Evolutionary conservation across 2,797 vertebrate genomes (phyloP).

Genomic region (Lacerta viridis): DNA sequence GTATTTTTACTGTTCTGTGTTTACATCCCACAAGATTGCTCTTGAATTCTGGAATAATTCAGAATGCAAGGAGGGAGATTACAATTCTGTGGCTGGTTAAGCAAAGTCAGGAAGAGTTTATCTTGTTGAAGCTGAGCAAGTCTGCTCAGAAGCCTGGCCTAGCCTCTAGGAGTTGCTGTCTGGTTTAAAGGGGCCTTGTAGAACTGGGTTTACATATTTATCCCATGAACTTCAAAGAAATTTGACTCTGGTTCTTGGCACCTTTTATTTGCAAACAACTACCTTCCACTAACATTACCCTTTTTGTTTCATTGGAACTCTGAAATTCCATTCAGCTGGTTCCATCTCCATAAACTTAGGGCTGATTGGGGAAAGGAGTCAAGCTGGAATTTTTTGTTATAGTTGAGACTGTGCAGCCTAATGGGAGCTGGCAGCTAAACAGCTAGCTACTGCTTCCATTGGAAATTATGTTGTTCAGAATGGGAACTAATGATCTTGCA

Average conservation of each 20-base stretch:
- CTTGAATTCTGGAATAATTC: too few relatives aligned
- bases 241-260: background rate
- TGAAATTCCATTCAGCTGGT: background rate
- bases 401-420: background rate
- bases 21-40: too few relatives aligned
- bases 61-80: too few relatives aligned
- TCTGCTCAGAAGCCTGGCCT: too few relatives aligned
- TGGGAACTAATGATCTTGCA: constrained; percentile 1
- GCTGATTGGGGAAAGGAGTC: background rate
- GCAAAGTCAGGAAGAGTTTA: too few relatives aligned
- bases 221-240: background rate
- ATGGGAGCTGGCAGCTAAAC: background rate
- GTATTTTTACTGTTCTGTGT: too few relatives aligned
- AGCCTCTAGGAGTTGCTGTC: too few relatives aligned
- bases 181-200: too few relatives aligned
- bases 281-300: background rate
- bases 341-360: background rate
- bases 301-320: background rate
- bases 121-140: too few relatives aligned
- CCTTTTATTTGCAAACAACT: background rate
- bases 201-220: background rate
- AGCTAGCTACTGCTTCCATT: background rate
- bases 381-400: background rate
- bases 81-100: too few relatives aligned
- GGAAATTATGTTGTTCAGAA: constrained; percentile 1